Conservation (phyloP, 2,797 vertebrate species). For the Diplodus puntazzo region DNA sequence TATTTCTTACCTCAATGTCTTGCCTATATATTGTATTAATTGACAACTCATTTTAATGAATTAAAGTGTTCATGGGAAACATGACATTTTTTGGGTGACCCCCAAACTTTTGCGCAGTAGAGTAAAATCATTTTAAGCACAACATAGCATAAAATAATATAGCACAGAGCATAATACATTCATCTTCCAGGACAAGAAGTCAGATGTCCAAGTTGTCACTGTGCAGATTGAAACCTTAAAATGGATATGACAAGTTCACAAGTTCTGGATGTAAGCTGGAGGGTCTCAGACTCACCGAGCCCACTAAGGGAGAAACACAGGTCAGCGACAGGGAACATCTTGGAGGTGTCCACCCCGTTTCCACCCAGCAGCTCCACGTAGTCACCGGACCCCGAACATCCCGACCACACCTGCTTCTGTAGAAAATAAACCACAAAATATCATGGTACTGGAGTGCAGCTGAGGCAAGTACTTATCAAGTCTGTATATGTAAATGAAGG, state of each 20-base stretch:
- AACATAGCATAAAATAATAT: neutral
- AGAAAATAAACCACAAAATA: conserved; percentile 10
- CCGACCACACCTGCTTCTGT: conserved; percentile 86
- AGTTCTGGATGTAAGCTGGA: neutral
- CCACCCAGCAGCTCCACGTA: conserved; percentile 95
- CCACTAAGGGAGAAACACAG: conserved; percentile 93
- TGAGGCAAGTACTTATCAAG: neutral
- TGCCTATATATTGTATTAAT: no score
- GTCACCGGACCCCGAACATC: conserved; percentile 91
- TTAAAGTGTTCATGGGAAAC: no score
- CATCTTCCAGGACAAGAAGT: neutral
- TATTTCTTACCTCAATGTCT: no score
- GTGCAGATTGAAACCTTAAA: neutral
- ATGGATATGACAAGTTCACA: neutral
- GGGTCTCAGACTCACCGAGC: conserved; percentile 86
- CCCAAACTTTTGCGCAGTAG: no score
- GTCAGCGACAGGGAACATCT: conserved; percentile 94
- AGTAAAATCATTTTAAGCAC: no score
- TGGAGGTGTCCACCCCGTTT: conserved; percentile 93
- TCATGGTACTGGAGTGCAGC: neutral
- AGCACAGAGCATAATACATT: neutral
- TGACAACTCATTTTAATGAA: no score
- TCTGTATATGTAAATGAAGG: neutral
- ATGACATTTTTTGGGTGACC: no score
- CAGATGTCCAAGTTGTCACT: neutral